These are phyloP conservation scores for Lytechinus pictus DNA, from an alignment of 35 echinoderm and acorn worm species.

Conservation along the genomic window DNA sequence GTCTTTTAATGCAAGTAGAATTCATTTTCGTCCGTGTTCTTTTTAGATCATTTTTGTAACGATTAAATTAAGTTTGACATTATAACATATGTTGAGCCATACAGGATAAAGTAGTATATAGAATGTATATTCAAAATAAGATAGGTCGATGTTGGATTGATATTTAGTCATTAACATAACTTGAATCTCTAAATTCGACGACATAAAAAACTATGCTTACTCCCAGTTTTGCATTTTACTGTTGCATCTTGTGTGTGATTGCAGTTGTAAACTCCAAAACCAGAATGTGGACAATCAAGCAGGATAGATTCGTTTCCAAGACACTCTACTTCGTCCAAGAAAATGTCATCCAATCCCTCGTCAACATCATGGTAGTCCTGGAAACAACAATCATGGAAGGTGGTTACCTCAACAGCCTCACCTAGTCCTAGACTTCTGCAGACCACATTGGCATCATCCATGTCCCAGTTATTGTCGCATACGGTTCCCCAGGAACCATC, in stretches of 20 bases:
- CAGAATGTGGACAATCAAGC: background rate
- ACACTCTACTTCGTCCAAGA: conserved; percentile 27
- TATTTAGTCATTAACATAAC: background rate
- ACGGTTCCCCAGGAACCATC: background rate
- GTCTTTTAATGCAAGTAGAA: too few relatives aligned
- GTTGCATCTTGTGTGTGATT: conserved; percentile 30
- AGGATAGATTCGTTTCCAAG: background rate
- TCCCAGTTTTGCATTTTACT: background rate
- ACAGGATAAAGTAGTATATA: too few relatives aligned
- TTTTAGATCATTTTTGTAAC: too few relatives aligned
- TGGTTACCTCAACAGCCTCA: background rate
- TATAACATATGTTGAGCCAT: too few relatives aligned
- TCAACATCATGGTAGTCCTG: background rate
- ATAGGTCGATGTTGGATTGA: background rate
- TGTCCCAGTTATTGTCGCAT: background rate
- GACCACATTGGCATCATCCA: background rate
- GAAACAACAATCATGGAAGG: background rate
- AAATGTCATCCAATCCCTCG: background rate
- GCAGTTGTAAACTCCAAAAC: conserved; percentile 9
- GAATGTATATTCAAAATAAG: too few relatives aligned
- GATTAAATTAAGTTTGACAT: too few relatives aligned
- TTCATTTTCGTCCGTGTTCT: too few relatives aligned
- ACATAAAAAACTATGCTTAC: background rate
- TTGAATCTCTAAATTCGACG: background rate
- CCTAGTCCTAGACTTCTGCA: background rate